Conservation (phyloP, 2,888 invertebrate genomes). For the Drosophila anomalipes region DNA sequence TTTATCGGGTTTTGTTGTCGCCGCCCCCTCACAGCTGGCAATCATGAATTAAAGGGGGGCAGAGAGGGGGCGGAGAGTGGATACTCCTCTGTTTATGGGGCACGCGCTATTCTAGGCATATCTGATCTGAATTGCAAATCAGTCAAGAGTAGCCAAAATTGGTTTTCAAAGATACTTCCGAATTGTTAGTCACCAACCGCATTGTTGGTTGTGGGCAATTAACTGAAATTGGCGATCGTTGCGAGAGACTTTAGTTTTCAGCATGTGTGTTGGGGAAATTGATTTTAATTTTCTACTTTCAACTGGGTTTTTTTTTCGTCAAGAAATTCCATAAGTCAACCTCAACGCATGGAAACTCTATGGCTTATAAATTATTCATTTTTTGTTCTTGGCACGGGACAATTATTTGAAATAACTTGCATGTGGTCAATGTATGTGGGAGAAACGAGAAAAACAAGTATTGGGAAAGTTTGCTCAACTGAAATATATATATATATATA, state of each 20-base stretch:
- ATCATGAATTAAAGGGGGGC: neutral
- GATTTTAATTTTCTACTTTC: conserved; percentile 15
- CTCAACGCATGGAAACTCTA: conserved; percentile 6
- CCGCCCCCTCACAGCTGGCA: conserved; percentile 14
- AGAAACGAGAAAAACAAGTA: conserved; percentile 22
- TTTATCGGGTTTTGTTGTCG: conserved; percentile 11
- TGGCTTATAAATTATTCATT: conserved; percentile 22
- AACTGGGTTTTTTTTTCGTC: conserved; percentile 15
- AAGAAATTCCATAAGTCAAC: conserved; percentile 8
- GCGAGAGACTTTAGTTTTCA: neutral
- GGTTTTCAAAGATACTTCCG: conserved; percentile 56
- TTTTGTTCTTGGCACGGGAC: neutral
- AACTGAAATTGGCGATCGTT: conserved; percentile 47
- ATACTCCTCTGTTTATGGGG: conserved; percentile 40
- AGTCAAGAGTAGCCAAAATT: conserved; percentile 48
- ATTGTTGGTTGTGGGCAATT: conserved; percentile 42
- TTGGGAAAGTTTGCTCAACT: neutral
- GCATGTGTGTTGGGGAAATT: conserved; percentile 6
- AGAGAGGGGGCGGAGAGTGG: neutral
- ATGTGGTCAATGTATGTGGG: conserved; percentile 4
- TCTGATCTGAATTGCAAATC: conserved; percentile 52
- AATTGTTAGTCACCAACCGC: conserved; percentile 57
- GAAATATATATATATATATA: neutral
- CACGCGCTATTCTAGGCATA: conserved; percentile 24
- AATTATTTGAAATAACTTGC: neutral